Conservation (phyloP, 2,888 invertebrate genomes). For the Cheilosia vulpina region DNA sequence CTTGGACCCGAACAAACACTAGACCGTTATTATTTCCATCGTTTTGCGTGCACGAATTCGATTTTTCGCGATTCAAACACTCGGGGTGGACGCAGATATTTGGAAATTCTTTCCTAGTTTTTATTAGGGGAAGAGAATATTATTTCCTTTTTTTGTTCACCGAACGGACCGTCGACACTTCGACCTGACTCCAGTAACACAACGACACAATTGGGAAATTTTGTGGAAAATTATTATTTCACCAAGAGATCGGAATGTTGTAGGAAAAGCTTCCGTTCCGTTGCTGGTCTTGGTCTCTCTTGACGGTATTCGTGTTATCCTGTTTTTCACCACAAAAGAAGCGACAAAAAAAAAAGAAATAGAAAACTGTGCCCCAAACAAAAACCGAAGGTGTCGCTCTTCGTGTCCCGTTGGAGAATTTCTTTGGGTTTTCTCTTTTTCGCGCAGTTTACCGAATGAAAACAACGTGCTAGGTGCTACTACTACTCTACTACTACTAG, state of each 20-base stretch:
- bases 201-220: slow-evolving; percentile 81
- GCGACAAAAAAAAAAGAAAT: background rate
- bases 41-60: slow-evolving; percentile 48
- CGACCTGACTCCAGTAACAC: slow-evolving; percentile 83
- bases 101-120: slow-evolving; percentile 57
- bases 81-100: slow-evolving; percentile 15
- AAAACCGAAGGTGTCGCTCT: slow-evolving; percentile 17
- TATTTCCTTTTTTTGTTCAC: slow-evolving; percentile 53
- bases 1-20: slow-evolving; percentile 42
- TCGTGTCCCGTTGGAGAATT: slow-evolving; percentile 3
- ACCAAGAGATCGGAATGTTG: slow-evolving; percentile 48
- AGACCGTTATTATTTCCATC: slow-evolving; percentile 47
- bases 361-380: background rate
- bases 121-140: slow-evolving; percentile 32
- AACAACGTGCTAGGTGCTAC: slow-evolving; percentile 67
- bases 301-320: slow-evolving; percentile 31
- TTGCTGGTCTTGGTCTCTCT: slow-evolving; percentile 13
- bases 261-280: slow-evolving; percentile 49
- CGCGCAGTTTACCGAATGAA: slow-evolving; percentile 65
- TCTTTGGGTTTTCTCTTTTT: slow-evolving; percentile 40
- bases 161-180: slow-evolving; percentile 75
- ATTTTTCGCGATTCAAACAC: slow-evolving; percentile 43
- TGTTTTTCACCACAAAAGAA: slow-evolving; percentile 35
- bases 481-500: slow-evolving; percentile 27
- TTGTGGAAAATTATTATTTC: slow-evolving; percentile 54